Base-by-base conservation (phyloP, 1,140 invertebrate genomes). In the Pogonognathellus flavescens region DNA sequence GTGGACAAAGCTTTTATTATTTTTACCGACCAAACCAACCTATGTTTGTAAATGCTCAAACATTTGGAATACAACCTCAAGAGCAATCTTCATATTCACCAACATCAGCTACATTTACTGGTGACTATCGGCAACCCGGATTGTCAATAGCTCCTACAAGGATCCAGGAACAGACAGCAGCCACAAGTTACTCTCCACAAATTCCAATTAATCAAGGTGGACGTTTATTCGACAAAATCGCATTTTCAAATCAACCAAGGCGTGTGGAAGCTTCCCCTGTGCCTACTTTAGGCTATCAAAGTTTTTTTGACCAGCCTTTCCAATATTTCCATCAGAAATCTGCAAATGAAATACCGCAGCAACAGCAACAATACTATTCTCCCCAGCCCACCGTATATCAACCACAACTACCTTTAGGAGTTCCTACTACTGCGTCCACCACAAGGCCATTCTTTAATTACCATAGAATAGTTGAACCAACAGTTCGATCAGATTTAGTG, bases 401-500 rank as follows among this genome's bases (percentile, higher is more conserved):
- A 16, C 57, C 13, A 41, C 55, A 83, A 52, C 22, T 66, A 14
- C 18, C 55, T 50, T 25, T 62, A n/a, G 31, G 53, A 18, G 25
- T 18, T 76, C 16, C 41, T 7, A 76, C 70, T 8, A 25, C 70
- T 49, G 16, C 41, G 9, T 76, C 70, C n/a, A 31, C 41, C 3
- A 76, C 70, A 76, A 76, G 70, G 70, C 70, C 70, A 76, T 76
- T 53, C 20, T 81, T 81, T 57, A 81, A 81, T 57, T 81, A 81
- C 20, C 25, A 22, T 22, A 81, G 80, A 81, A 55, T 57, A 10
- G 25, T 81, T 18, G n/a, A 18, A 41, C 80, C 80, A n/a, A 53
- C 50, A 9, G 31, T 14, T 53, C 50, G 18, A 81, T 14, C 80
- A 7, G 80, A 49, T 49, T 81, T 9, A 25, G 62, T 13, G 10